Base-by-base conservation (phyloP, 1,140 invertebrate genomes). In the Uloborus diversus region DNA sequence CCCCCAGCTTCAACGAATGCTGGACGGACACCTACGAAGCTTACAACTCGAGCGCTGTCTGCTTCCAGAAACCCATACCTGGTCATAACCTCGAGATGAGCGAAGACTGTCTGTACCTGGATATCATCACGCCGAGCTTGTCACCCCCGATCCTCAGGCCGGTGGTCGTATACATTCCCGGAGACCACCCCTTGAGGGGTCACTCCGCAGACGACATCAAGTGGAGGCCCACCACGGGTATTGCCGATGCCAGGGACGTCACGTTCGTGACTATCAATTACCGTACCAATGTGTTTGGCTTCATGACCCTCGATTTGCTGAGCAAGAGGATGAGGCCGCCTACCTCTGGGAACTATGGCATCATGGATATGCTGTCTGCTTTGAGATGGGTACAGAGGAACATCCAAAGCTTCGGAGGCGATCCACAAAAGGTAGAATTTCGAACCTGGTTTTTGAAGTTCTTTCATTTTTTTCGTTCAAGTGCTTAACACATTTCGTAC, bases 221-320 rank as follows among this genome's bases (percentile, higher is more conserved):
- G 7, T 83, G 82, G 82, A 62, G 78, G 23, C 82, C 82, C 0
- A 53, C 91, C 1, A 89, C 92, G 1, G 87, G 90, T 42, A 88
- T 93, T 9, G 90, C 92, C 0, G 88, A 91, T 65, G 91, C 92
- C 1, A 90, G 91, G 69, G 92, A 94, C 83, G 92, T 95, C 5
- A 91, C 96, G 13, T 93, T 95, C 84, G 93, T 96, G 0, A 88
- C 91, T 73, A 93, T 94, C 3, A 94, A 94, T 81, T 94, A 95
- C 56, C 82, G 86, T 3, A 73, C 84, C n/a, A 93, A 93, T 2
- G 87, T 91, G 14, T 91, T 95, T 20, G 94, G 94, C 9, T 96
- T 96, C 84, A 86, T 95, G 2, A 90, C 93, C 0, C 85, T 91
- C 0, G 91, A 93, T 42, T 87, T 90, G 0, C 84, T 96, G 0